Conservation (phyloP, 2,113 vertebrate species). For the Rhinoderma darwinii region DNA sequence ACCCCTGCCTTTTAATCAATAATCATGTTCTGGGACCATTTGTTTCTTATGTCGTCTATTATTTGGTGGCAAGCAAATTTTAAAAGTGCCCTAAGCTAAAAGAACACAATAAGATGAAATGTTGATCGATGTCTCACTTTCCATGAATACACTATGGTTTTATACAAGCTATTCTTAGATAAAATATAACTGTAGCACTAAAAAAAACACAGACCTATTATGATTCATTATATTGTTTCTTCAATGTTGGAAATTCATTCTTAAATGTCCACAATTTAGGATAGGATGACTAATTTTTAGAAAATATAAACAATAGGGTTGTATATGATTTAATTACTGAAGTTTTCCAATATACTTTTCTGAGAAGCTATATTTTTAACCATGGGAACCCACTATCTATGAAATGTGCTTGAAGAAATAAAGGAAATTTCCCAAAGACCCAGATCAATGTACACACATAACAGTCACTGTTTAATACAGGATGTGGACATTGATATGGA, state of each 20-base stretch:
- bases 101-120: conserved; percentile 15
- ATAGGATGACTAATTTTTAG: background rate
- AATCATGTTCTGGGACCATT: background rate
- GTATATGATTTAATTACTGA: background rate
- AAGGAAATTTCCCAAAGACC: background rate
- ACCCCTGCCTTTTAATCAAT: conserved; percentile 12
- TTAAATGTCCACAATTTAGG: background rate
- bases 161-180: conserved; percentile 2
- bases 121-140: background rate
- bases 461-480: too few species aligned
- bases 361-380: background rate
- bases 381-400: background rate
- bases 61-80: background rate
- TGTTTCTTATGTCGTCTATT: background rate
- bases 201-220: too few species aligned
- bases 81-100: conserved; percentile 18
- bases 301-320: background rate
- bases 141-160: background rate
- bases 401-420: background rate
- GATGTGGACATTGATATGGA: too few species aligned
- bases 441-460: too few species aligned
- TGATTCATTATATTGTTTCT: background rate
- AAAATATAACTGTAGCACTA: background rate
- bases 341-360: background rate
- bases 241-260: background rate